Base-by-base conservation (phyloP, 2,113 vertebrate species). In the Capricornis sumatraensis region DNA sequence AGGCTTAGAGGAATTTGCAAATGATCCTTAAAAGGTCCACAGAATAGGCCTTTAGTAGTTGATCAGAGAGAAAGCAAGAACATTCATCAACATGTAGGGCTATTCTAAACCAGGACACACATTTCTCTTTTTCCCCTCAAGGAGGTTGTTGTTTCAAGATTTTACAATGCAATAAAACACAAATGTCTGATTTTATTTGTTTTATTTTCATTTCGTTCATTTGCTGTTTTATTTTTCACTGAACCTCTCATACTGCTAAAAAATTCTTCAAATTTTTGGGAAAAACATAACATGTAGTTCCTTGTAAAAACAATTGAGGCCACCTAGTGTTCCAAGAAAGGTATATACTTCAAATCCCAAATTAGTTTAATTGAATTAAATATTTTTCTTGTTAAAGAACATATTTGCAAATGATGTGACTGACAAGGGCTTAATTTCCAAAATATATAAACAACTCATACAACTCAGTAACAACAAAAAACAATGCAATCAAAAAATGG, bases 261-360 rank as follows among this genome's bases (percentile, higher is more conserved):
- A 87, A 84, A 60, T 57, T 81, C 28, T 94, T 94, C 23, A 86
- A 36, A 78, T 83, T 83, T 92, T 92, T 84, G 33, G 13, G 52
- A 45, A 53, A 88, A 85, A 55, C 16, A 52, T 79, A 94, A 52
- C 64, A 79, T 40, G 67, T 30, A 86, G 40, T 58, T 93, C 12
- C 76, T 82, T 64, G 67, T 89, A 88, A 76, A 96, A 96, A 93
- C 30, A 96, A 86, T 7, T 96, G 91, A 97, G 89, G 92, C 94
- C 95, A 96, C 53, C 96, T 96, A 95, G 92, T 97, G 92, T 96
- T 97, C 84, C 25, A 93, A 82, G 82, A 95, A 91, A 84, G 60
- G 84, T 28, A 52, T 74, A 25, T 43, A 86, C 87, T 97, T 97
- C 67, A 87, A 89, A 94, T 95, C 60, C 25, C 36, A 90, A 64